These are phyloP conservation scores for Haliaeetus leucogaster DNA, from an alignment of 2,113 vertebrate genomes.

Conservation along the genomic window DNA sequence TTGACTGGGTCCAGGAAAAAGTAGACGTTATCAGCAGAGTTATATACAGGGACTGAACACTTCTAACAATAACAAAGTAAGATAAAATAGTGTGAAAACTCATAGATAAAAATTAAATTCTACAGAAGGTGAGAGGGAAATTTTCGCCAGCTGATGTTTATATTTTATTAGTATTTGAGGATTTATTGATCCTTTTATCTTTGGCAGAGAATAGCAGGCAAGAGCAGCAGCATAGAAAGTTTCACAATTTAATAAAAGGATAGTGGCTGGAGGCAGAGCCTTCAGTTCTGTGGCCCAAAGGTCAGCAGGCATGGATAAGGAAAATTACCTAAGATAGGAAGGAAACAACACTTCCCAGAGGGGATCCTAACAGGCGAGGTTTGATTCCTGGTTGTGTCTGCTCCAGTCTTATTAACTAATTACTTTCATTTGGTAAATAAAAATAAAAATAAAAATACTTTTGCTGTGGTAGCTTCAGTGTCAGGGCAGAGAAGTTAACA, in stretches of 20 bases:
- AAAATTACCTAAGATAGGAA: background rate
- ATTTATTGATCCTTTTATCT: background rate
- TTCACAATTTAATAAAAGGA: background rate
- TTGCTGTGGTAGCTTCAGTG: background rate
- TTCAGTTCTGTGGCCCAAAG: background rate
- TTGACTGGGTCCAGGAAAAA: background rate
- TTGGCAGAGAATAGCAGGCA: background rate
- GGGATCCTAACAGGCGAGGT: background rate
- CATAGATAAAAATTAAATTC: background rate
- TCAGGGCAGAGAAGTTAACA: background rate
- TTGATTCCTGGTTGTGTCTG: background rate
- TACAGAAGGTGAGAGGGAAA: background rate
- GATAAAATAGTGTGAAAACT: background rate
- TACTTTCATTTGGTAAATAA: background rate
- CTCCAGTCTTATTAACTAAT: background rate
- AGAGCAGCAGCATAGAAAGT: background rate
- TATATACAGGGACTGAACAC: background rate
- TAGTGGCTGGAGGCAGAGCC: background rate
- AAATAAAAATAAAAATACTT: background rate
- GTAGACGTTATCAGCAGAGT: background rate
- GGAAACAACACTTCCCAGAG: background rate
- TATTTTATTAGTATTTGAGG: background rate
- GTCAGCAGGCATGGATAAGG: background rate
- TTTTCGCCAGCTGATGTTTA: background rate
- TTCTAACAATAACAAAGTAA: background rate